Evolutionary conservation across 2,888 invertebrate species (phyloP), one percentile per base, ranked within the genome.

Genomic region (Nasonia oneida): DNA sequence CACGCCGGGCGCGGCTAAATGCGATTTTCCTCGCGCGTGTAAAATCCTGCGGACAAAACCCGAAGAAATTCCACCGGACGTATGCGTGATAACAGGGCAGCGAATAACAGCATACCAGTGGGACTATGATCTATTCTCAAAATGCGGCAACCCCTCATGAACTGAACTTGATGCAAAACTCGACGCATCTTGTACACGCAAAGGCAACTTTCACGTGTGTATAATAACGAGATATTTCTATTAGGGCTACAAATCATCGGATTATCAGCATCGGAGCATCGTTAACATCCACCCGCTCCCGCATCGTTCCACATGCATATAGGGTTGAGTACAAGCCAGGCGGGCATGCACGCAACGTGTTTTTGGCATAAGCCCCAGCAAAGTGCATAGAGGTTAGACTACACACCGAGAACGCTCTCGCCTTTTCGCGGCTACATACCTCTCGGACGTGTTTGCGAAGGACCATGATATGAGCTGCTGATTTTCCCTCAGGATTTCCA

Each of bases 401-500:
- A 67, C 10, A 57, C 3, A n/a, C 18, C 57, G 3, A 57, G 5
- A 67, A 33, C 67, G 47, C 2, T 47, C 29, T 67, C 67, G 15
- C 67, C 67, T 29, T 29, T 57, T 29, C 42, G 42, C 42, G 10
- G 12, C 73, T 6, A 42, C 73, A 42, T 42, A 47, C 39, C 42
- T 39, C 18, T 10, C 39, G 39, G 47, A 42, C 42, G 61, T 64
- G 67, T 47, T 64, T 64, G 47, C 23, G 33, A 67, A 42, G 79
- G 10, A 23, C 18, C 33, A 47, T 29, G 50, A 18, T 23, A 23
- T 15, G 78, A 29, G 47, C 3, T 37, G 64, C 67, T 6, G 64
- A 71, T 81, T 81, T 73, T 81, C 81, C 81, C 53, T 39, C 57
- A 57, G 81, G 81, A 73, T 57, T 61, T 57, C 57, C 23, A 57